Evolutionary conservation across 2,113 vertebrate species (phyloP).

Genomic region (Mustela nigripes): DNA sequence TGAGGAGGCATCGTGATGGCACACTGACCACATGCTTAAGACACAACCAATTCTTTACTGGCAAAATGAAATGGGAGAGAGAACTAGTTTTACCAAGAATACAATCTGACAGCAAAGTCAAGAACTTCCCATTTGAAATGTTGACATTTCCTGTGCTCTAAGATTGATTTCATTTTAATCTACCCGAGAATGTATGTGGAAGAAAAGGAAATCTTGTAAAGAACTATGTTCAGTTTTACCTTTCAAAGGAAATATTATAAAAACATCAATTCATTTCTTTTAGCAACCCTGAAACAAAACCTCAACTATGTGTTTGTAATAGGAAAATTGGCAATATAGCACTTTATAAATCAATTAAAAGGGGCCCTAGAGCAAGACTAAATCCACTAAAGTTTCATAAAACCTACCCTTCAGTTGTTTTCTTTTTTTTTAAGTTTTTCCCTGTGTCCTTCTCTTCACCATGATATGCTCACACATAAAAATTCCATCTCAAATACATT

Average conservation of each 20-base stretch:
- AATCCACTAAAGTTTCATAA: constrained; percentile 41
- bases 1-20: not conserved
- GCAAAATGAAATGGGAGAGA: constrained; percentile 30
- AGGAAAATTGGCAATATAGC: constrained; percentile 54
- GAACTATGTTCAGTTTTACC: constrained; percentile 38
- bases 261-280: constrained; percentile 45
- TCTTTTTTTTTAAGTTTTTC: constrained; percentile 33
- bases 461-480: not conserved
- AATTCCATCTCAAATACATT: not conserved
- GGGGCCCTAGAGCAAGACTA: not conserved
- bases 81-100: not conserved
- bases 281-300: constrained; percentile 59
- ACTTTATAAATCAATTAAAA: constrained; percentile 47
- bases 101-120: constrained; percentile 38
- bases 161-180: constrained; percentile 67
- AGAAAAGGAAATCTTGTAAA: constrained; percentile 39
- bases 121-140: constrained; percentile 49
- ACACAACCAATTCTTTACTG: not conserved
- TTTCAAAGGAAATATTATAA: constrained; percentile 54
- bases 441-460: not conserved
- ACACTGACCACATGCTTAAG: not conserved
- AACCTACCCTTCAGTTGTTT: not conserved
- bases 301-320: constrained; percentile 43
- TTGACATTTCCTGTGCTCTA: constrained; percentile 43
- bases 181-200: constrained; percentile 21